phyloP scores from a whole-genome alignment of 1,140 invertebrate genomes.

The Dufourea novaeangliae region DNA sequence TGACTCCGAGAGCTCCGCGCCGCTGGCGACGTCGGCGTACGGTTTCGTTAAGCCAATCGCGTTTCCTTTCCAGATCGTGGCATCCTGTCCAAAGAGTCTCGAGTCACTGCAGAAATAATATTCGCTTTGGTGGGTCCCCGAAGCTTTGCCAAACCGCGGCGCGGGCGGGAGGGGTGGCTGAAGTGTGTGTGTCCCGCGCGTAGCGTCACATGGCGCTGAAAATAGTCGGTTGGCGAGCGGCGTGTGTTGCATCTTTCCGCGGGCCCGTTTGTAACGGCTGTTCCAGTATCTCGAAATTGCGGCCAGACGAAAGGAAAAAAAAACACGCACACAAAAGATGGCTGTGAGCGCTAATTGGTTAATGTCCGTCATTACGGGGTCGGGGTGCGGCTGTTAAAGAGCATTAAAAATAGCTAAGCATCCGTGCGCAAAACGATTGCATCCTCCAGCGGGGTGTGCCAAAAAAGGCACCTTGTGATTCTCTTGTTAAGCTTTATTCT shows the following conservation, averaged over 20 bases:
- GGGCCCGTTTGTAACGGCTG: slow-evolving; percentile 47
- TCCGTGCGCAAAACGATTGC: not conserved
- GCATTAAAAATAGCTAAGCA: slow-evolving; percentile 69
- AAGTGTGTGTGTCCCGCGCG: not conserved
- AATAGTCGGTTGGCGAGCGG: slow-evolving; percentile 57
- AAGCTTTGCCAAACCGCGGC: slow-evolving; percentile 54
- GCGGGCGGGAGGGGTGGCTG: no score
- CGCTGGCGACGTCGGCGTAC: not conserved
- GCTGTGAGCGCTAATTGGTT: slow-evolving; percentile 66
- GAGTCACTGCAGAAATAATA: slow-evolving; percentile 55
- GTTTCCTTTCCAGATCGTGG: no score
- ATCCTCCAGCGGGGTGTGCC: no score
- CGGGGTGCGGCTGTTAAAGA: slow-evolving; percentile 38
- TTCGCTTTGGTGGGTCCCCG: slow-evolving; percentile 43
- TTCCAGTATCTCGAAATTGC: slow-evolving; percentile 36
- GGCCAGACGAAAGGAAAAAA: not conserved
- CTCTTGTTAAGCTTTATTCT: slow-evolving; percentile 47
- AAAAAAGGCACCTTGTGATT: slow-evolving; percentile 20
- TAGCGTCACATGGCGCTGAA: slow-evolving; percentile 51
- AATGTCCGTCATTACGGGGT: slow-evolving; percentile 65
- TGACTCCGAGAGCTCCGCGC: slow-evolving; percentile 18
- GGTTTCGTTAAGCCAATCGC: slow-evolving; percentile 35
- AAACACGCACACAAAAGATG: not conserved
- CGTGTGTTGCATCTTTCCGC: slow-evolving; percentile 54
- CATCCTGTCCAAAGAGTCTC: slow-evolving; percentile 23